Conservation (phyloP, 2,888 invertebrate species). For the Endotricha flammealis region DNA sequence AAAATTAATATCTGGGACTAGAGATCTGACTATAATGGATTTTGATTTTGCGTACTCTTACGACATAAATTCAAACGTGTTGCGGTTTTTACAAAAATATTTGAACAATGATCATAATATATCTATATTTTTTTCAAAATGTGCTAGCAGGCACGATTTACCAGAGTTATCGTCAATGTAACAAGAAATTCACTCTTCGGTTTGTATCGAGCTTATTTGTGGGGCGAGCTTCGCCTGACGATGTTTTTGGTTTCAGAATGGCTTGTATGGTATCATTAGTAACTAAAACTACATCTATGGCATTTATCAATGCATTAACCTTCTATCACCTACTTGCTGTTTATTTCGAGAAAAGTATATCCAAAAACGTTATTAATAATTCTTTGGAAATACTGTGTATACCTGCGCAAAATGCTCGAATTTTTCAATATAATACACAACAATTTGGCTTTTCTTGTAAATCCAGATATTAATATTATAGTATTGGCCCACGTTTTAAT, state of each 20-base stretch:
- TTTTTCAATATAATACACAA: conserved; percentile 6
- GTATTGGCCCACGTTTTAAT: conserved; percentile 18
- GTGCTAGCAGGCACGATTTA: conserved; percentile 26
- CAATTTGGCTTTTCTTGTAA: not conserved
- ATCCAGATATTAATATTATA: conserved; percentile 17
- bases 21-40: conserved; percentile 68
- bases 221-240: conserved; percentile 15
- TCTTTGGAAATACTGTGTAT: conserved; percentile 2
- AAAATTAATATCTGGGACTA: conserved; percentile 66
- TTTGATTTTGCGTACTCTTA: conserved; percentile 47
- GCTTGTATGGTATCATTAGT: conserved; percentile 18
- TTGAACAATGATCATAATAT: conserved; percentile 28
- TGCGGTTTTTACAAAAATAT: conserved; percentile 25
- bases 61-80: conserved; percentile 24
- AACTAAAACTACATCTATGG: conserved; percentile 20
- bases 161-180: conserved; percentile 10
- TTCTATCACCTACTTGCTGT: conserved; percentile 14
- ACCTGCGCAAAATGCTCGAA: conserved; percentile 1
- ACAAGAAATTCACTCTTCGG: conserved; percentile 3
- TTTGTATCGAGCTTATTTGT: conserved; percentile 3
- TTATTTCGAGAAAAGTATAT: conserved; percentile 8
- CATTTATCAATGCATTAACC: conserved; percentile 13
- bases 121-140: conserved; percentile 25
- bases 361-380: conserved; percentile 8
- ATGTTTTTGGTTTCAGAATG: conserved; percentile 23